A percentile compares a stretch with the other conserved stretches of the same genome.
phyloP scores from a whole-genome alignment of 2,888 invertebrate genomes.

The Hyalella azteca region DNA sequence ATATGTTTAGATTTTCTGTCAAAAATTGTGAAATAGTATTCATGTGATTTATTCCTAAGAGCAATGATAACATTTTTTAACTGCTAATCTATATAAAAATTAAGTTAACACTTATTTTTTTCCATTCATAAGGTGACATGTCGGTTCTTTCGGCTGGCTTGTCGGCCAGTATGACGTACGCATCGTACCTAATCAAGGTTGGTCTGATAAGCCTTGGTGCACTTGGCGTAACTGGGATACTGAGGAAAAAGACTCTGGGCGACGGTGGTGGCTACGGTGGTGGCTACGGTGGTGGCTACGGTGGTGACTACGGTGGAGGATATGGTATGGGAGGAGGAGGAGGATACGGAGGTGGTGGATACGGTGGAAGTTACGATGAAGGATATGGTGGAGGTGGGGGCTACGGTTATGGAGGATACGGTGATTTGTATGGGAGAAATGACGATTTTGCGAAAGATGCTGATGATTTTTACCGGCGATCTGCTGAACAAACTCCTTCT shows the following conservation, averaged over 20 bases:
- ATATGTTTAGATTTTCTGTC: too few species aligned
- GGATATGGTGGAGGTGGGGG: neutral
- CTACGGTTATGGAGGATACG: slow-evolving; percentile 8
- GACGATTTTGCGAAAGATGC: neutral
- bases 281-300: neutral
- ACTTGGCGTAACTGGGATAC: slow-evolving; percentile 22
- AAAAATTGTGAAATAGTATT: too few species aligned
- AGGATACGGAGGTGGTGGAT: neutral
- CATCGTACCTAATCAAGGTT: slow-evolving; percentile 21
- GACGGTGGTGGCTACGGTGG: neutral
- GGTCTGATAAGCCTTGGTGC: slow-evolving; percentile 9
- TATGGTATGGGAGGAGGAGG: neutral
- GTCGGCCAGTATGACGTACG: slow-evolving; percentile 12
- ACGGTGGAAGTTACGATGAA: neutral
- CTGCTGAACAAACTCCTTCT: neutral
- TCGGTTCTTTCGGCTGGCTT: slow-evolving; percentile 2
- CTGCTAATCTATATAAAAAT: too few species aligned
- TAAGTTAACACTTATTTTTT: too few species aligned
- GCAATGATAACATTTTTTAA: too few species aligned
- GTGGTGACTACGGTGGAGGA: neutral
- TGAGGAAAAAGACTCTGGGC: slow-evolving; percentile 6
- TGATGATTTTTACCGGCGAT: neutral
- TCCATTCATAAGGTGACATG: too few species aligned
- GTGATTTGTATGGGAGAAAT: neutral
- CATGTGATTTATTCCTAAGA: too few species aligned